Evolutionary conservation across 2,888 invertebrate species (phyloP).

Genomic region (Arge pagana): DNA sequence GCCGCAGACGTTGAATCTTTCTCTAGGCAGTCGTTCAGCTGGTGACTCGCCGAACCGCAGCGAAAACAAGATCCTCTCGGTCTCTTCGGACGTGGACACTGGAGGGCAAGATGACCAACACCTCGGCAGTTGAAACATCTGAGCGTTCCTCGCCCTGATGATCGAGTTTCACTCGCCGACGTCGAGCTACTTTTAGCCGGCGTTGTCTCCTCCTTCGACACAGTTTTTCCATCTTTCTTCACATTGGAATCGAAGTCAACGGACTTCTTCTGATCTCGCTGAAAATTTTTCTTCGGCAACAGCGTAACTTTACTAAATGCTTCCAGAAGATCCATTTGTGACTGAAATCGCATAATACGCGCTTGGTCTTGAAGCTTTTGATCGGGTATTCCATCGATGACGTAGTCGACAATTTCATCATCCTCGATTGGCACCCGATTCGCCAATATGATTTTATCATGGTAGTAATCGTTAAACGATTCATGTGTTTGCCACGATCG

Average conservation of each 20-base stretch:
- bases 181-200: too few relatives aligned
- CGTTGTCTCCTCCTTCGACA: too few relatives aligned
- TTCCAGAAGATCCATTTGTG: not conserved
- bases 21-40: not conserved
- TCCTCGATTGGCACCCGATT: constrained; percentile 25
- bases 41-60: not conserved
- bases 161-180: not conserved
- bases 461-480: constrained; percentile 30
- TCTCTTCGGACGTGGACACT: not conserved
- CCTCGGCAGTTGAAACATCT: constrained; percentile 15
- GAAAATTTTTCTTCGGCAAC: too few relatives aligned
- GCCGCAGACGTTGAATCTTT: not conserved
- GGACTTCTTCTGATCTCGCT: too few relatives aligned
- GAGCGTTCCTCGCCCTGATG: constrained; percentile 6
- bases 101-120: not conserved
- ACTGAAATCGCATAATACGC: constrained; percentile 16
- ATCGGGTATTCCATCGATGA: constrained; percentile 30
- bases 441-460: constrained; percentile 30
- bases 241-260: too few relatives aligned
- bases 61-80: not conserved
- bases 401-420: constrained; percentile 30
- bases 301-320: constrained; percentile 7
- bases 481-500: constrained; percentile 27
- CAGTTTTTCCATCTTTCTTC: too few relatives aligned
- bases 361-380: constrained; percentile 26